A percentile compares a stretch with the other conserved stretches of the same genome.
Conservation (phyloP, 1,140 invertebrate species). For the Trachymyrmex septentrionalis region DNA sequence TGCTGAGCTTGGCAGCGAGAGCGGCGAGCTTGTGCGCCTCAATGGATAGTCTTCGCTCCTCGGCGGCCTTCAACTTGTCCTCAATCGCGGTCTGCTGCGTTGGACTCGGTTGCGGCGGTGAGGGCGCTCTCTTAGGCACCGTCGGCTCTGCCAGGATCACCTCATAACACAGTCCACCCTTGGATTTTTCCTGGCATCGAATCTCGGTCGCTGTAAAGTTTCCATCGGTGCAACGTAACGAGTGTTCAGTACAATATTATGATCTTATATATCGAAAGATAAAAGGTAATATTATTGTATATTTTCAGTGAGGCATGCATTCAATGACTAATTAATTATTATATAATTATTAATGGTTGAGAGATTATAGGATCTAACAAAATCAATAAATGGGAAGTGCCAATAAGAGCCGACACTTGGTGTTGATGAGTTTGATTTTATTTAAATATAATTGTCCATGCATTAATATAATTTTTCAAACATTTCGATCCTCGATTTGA, state of each 20-base stretch:
- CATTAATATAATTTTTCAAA: too few relatives aligned
- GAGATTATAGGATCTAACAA: too few relatives aligned
- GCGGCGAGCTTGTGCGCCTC: constrained; percentile 94
- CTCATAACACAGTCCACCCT: constrained; percentile 96
- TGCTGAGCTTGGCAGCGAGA: constrained; percentile 92
- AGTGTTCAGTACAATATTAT: neutral
- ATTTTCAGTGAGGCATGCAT: neutral
- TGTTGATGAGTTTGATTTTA: too few relatives aligned
- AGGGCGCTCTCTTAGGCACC: constrained; percentile 89
- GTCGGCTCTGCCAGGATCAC: constrained; percentile 96
- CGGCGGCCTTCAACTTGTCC: constrained; percentile 96
- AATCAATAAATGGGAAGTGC: too few relatives aligned
- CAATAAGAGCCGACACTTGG: too few relatives aligned
- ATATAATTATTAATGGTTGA: neutral
- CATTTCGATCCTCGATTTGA: too few relatives aligned
- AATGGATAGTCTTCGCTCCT: constrained; percentile 95
- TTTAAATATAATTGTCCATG: too few relatives aligned
- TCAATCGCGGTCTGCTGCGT: constrained; percentile 92
- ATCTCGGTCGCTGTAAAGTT: constrained; percentile 92
- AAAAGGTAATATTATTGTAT: neutral
- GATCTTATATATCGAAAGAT: neutral
- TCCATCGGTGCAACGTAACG: neutral
- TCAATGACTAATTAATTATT: neutral
- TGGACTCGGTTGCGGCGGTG: constrained; percentile 86
- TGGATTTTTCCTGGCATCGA: constrained; percentile 94